Evolutionary conservation across 2,888 invertebrate species (phyloP), one percentile per base, ranked within the genome.

Genomic region (Biston betularia): DNA sequence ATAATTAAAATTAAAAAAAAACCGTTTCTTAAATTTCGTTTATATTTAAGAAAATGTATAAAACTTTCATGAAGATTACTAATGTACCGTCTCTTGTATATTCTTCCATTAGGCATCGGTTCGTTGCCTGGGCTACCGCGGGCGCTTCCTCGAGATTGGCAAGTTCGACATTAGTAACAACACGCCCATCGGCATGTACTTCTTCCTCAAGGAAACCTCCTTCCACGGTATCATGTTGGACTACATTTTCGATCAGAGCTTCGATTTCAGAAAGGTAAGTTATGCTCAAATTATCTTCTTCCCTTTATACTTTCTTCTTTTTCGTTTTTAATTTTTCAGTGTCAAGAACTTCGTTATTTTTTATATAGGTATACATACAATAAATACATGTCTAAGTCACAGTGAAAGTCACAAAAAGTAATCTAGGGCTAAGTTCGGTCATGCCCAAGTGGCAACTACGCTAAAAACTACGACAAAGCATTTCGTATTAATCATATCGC

Each of bases 91-190:
- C 0, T 49, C 12, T 34, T 49, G 4, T 15, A 6, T 49, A 49
- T 3, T 12, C 33, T 42, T 8, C n/a, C 40, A 12, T 24, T 71
- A 94, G 93, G 94, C 94, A 0, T 94, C 94, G 3, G 90, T 94
- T 1, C 83, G 94, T 3, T 95, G 95, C 73, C 85, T 95, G 14
- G 94, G 89, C 34, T 89, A 89, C 79, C 93, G 94, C 52, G 95
- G 97, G 12, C 94, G 96, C 3, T 97, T 97, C 94, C 90, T 97
- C 64, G 97, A 97, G 89, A 97, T 97, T 74, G 97, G 97, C 73
- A 97, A 97, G 87, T 96, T 95, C 78, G 97, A 97, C 85, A 93
- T 97, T 76, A 95, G 95, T 67, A 94, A 94, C 84, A 96, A 97
- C 89, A 95, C 94, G 0, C 88, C 95, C 24, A 90, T 95, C 50